phyloP scores from a whole-genome alignment of 2,888 invertebrate species.

The Ophion ellenae region DNA sequence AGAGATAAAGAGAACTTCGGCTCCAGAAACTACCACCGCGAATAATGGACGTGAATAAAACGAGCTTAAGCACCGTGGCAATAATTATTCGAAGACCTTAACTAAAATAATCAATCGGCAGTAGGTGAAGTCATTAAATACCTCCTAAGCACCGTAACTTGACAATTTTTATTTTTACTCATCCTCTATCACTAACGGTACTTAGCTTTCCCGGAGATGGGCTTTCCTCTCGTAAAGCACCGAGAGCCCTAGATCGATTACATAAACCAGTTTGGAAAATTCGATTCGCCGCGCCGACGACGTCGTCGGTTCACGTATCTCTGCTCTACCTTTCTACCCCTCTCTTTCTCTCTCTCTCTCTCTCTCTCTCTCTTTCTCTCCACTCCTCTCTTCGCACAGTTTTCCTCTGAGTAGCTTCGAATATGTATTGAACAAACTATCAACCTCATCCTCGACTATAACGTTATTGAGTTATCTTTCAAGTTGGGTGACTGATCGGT shows the following conservation, averaged over 20 bases:
- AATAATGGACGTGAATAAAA: background rate
- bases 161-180: background rate
- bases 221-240: constrained; percentile 34
- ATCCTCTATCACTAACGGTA: background rate
- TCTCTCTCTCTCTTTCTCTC: constrained; percentile 7
- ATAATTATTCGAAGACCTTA: background rate
- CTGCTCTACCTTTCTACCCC: background rate
- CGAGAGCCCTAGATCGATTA: constrained; percentile 59
- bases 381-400: background rate
- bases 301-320: constrained; percentile 50
- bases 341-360: constrained; percentile 3
- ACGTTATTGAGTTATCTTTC: constrained; percentile 47
- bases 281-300: constrained; percentile 62
- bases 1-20: background rate
- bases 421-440: constrained; percentile 10
- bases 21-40: background rate
- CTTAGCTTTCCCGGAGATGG: constrained; percentile 7
- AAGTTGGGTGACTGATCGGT: constrained; percentile 31
- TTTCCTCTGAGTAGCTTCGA: constrained; percentile 6
- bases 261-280: constrained; percentile 65
- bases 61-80: background rate
- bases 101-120: background rate
- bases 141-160: background rate
- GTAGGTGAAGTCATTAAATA: background rate
- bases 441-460: constrained; percentile 30